Evolutionary conservation across 1,140 invertebrate genomes (phyloP).

Genomic region (Liolophura sinensis): DNA sequence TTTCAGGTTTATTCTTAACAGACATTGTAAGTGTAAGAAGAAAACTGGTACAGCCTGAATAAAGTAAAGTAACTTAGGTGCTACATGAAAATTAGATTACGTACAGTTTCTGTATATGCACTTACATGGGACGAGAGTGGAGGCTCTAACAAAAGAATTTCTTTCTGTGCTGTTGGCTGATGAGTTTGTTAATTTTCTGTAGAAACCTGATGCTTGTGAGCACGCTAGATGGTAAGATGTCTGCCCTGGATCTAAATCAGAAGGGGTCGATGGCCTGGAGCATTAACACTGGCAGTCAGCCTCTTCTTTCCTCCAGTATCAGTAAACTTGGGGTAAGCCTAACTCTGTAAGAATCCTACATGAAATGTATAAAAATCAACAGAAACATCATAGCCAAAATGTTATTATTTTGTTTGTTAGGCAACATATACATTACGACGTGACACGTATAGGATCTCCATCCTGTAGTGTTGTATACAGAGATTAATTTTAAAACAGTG

Average conservation of each 20-base stretch:
- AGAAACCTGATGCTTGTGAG: conserved; percentile 74
- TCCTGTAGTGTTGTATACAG: no score
- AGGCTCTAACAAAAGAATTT: background rate
- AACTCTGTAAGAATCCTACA: background rate
- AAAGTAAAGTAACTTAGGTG: no score
- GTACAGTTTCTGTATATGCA: no score
- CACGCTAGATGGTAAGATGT: conserved; percentile 83
- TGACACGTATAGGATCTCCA: no score
- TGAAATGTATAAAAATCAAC: background rate
- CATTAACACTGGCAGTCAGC: conserved; percentile 71
- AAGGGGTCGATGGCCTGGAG: conserved; percentile 76
- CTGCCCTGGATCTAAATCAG: conserved; percentile 72
- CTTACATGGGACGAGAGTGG: background rate
- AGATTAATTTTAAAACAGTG: no score
- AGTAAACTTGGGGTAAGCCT: conserved; percentile 75
- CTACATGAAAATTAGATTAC: no score
- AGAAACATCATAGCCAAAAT: background rate
- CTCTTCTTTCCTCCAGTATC: conserved; percentile 82
- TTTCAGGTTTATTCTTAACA: no score
- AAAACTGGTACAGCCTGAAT: no score
- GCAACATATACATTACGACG: no score
- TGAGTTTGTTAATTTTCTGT: conserved; percentile 9
- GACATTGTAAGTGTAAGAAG: no score
- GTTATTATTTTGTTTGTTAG: no score
- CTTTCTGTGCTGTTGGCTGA: no score